Conservation (phyloP, 2,113 vertebrate species). For the Abramis brama region DNA sequence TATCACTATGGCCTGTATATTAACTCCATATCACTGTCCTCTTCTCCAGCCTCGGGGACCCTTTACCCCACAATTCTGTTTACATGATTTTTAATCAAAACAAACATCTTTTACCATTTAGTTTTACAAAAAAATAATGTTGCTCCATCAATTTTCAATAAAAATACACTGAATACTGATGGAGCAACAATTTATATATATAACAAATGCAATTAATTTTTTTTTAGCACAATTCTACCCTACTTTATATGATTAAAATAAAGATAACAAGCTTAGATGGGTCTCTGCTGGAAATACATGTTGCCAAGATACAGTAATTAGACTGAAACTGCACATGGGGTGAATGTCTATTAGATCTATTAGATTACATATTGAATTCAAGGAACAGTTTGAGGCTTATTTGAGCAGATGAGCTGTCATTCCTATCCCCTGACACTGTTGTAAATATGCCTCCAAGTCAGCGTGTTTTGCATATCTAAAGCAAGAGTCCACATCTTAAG, state of each 20-base stretch:
- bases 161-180: neutral
- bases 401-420: constrained; percentile 31
- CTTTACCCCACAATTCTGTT: neutral
- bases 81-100: neutral
- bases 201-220: neutral
- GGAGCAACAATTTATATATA: neutral
- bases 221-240: neutral
- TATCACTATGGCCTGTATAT: neutral
- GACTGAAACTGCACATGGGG: neutral
- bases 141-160: neutral
- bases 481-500: neutral
- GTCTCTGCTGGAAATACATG: neutral
- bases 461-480: neutral
- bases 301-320: constrained; percentile 22
- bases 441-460: constrained; percentile 12
- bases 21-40: neutral
- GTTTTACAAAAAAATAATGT: neutral
- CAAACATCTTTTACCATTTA: neutral
- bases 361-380: constrained; percentile 9
- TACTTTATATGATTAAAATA: neutral
- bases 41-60: neutral
- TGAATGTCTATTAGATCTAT: constrained; percentile 9
- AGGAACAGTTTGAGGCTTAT: constrained; percentile 22
- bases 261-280: neutral
- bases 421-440: neutral